Conservation (phyloP, 2,888 invertebrate genomes). For the Halocaridina rubra region DNA sequence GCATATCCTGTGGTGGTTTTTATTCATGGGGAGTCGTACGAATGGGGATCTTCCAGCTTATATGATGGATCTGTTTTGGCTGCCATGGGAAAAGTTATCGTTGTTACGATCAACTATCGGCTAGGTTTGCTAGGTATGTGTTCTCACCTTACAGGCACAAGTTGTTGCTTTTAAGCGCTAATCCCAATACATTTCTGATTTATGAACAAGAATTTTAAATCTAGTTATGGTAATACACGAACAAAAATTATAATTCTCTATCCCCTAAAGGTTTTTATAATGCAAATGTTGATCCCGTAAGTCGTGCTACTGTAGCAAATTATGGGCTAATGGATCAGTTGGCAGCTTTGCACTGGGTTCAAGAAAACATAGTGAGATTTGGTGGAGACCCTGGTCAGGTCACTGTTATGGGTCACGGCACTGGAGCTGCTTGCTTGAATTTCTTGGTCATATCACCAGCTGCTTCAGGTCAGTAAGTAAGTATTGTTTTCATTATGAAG, state of each 20-base stretch:
- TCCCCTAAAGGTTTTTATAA: constrained; percentile 65
- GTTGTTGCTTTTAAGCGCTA: too few relatives aligned
- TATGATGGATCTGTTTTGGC: constrained; percentile 56
- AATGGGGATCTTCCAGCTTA: constrained; percentile 58
- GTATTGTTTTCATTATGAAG: background rate
- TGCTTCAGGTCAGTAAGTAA: constrained; percentile 69
- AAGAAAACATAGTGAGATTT: background rate
- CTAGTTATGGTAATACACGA: too few relatives aligned
- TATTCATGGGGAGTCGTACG: constrained; percentile 58
- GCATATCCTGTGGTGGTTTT: constrained; percentile 54
- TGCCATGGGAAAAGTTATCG: constrained; percentile 74
- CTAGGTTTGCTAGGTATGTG: constrained; percentile 88
- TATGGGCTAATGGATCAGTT: constrained; percentile 71
- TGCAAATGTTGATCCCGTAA: constrained; percentile 71
- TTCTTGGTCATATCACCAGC: constrained; percentile 68
- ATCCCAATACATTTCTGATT: too few relatives aligned
- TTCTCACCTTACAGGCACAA: too few relatives aligned
- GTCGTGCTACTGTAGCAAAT: background rate
- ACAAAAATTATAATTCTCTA: too few relatives aligned
- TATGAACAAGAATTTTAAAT: too few relatives aligned
- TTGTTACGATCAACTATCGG: constrained; percentile 96
- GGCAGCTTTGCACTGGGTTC: constrained; percentile 70
- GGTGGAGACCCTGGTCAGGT: background rate
- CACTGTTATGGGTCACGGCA: constrained; percentile 66
- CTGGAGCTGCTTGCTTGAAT: constrained; percentile 65